phyloP scores from a whole-genome alignment of 2,888 invertebrate genomes.

The Byasa hedistus region DNA sequence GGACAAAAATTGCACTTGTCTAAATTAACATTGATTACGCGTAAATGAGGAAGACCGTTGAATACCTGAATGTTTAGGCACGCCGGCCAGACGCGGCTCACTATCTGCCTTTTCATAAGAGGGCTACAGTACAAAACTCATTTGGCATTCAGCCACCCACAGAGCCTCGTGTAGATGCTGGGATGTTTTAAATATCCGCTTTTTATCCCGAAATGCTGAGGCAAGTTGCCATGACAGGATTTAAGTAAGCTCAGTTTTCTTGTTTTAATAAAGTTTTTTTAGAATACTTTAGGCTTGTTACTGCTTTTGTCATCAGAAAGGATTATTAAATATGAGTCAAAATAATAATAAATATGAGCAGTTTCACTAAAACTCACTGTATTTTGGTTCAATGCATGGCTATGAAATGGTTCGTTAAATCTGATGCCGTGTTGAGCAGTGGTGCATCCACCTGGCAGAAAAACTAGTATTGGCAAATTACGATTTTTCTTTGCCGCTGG shows the following conservation, averaged over 20 bases:
- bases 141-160: conserved; percentile 78
- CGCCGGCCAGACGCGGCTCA: conserved; percentile 55
- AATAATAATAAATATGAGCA: background rate
- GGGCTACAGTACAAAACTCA: conserved; percentile 75
- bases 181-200: conserved; percentile 70
- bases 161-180: conserved; percentile 66
- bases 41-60: conserved; percentile 37
- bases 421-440: conserved; percentile 51
- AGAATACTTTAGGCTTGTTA: background rate
- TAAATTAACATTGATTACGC: conserved; percentile 31
- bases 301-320: background rate
- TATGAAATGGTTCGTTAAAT: conserved; percentile 71
- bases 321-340: background rate
- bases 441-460: conserved; percentile 58
- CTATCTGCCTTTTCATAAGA: conserved; percentile 56
- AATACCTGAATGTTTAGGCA: conserved; percentile 46
- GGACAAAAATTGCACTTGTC: conserved; percentile 33
- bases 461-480: conserved; percentile 69
- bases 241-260: conserved; percentile 39
- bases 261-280: conserved; percentile 11
- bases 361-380: conserved; percentile 35
- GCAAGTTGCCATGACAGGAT: conserved; percentile 61
- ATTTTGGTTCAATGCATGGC: conserved; percentile 59
- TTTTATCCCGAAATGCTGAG: conserved; percentile 39
- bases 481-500: conserved; percentile 44